Conservation (phyloP, 2,113 vertebrate species). For the Eulacestoma nigropectus region DNA sequence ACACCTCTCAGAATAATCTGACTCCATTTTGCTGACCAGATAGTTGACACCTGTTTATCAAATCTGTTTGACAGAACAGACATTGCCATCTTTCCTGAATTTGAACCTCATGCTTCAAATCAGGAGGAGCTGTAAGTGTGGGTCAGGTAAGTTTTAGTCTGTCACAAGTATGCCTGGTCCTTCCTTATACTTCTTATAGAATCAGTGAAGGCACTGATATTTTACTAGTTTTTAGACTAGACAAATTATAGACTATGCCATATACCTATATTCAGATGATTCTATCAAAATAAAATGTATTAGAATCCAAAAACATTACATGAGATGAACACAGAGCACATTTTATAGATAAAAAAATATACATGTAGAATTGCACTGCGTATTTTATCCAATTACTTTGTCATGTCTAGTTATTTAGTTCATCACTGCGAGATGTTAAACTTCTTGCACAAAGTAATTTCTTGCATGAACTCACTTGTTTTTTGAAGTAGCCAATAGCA, state of each 20-base stretch:
- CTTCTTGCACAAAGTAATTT: not conserved
- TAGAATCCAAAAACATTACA: not conserved
- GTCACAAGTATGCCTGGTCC: not conserved
- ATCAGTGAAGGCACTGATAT: not conserved
- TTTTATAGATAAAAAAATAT: not conserved
- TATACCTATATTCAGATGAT: not conserved
- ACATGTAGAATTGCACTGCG: not conserved
- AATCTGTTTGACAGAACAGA: not conserved
- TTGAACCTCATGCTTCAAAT: not conserved
- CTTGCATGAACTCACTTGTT: slow-evolving; percentile 80
- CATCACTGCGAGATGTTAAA: not conserved
- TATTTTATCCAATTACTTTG: not conserved
- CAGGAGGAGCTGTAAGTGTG: not conserved
- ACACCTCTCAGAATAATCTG: not conserved
- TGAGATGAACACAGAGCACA: not conserved
- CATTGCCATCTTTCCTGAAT: not conserved
- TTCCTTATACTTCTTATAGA: not conserved
- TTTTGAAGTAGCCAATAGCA: slow-evolving; percentile 98
- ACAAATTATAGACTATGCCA: not conserved
- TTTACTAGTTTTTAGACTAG: not conserved
- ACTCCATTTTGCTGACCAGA: not conserved
- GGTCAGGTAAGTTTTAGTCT: not conserved
- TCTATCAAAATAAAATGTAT: not conserved
- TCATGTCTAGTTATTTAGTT: not conserved
- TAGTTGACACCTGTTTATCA: not conserved